Evolutionary conservation across 2,888 invertebrate species (phyloP).

Genomic region (Achlya flavicornis): DNA sequence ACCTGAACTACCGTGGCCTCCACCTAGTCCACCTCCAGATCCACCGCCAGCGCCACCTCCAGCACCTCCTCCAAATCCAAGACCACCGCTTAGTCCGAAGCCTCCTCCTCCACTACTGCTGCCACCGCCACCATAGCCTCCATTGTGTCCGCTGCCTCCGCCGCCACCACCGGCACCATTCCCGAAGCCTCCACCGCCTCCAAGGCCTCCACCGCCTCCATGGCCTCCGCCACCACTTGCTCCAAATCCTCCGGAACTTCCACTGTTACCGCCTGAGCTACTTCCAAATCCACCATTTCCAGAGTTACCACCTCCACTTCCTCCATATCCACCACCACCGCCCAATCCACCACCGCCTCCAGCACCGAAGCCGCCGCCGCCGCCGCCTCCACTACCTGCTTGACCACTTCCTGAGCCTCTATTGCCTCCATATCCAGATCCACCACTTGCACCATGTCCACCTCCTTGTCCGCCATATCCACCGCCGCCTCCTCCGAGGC

Average conservation of each 20-base stretch:
- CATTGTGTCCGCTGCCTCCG: neutral
- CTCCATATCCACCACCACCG: conserved; percentile 22
- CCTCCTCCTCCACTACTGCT: conserved; percentile 6
- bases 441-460: conserved; percentile 13
- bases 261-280: neutral
- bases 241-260: conserved; percentile 31
- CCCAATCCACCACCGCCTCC: conserved; percentile 22
- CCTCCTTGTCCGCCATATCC: conserved; percentile 27
- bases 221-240: conserved; percentile 21
- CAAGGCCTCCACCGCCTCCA: conserved; percentile 24
- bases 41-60: conserved; percentile 21
- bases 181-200: conserved; percentile 21
- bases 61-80: conserved; percentile 13
- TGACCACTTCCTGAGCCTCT: conserved; percentile 29
- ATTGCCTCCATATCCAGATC: conserved; percentile 17
- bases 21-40: conserved; percentile 9
- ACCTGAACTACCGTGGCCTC: conserved; percentile 1
- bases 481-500: conserved; percentile 23
- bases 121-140: neutral
- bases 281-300: conserved; percentile 19
- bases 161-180: conserved; percentile 26
- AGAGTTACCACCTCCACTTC: conserved; percentile 16
- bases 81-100: conserved; percentile 7
- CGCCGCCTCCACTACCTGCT: conserved; percentile 20
- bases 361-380: conserved; percentile 26